Conservation (phyloP, 2,797 vertebrate genomes). For the Leptatherina wallacei region DNA sequence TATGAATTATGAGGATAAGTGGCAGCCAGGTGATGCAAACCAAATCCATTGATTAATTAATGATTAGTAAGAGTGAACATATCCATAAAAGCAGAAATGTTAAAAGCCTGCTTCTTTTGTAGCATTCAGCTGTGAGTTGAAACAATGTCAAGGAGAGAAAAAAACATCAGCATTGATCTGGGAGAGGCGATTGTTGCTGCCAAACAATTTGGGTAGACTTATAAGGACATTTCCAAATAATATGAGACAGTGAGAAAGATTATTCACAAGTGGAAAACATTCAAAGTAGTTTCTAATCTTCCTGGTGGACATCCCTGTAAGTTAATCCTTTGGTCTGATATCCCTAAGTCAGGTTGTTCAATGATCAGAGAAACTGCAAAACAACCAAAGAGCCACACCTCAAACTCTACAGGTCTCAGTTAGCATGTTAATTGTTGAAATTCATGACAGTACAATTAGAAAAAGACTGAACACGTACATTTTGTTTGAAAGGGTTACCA, state of each 20-base stretch:
- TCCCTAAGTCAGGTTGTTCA: too few relatives aligned
- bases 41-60: not conserved
- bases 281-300: not conserved
- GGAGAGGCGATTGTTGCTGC: not conserved
- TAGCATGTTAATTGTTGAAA: too few relatives aligned
- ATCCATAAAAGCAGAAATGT: not conserved
- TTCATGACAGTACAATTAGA: too few relatives aligned
- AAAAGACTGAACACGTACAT: too few relatives aligned
- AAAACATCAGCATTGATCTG: not conserved
- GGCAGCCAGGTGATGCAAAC: not conserved
- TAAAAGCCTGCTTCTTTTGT: not conserved
- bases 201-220: not conserved
- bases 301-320: not conserved
- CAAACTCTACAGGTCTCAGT: not conserved
- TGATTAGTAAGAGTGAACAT: not conserved
- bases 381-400: not conserved
- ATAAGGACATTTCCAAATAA: not conserved
- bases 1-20: not conserved
- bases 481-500: too few relatives aligned
- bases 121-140: not conserved
- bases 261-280: not conserved
- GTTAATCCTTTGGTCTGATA: too few relatives aligned
- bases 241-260: not conserved
- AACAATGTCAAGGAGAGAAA: not conserved
- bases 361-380: too few relatives aligned